A percentile compares a stretch with the other conserved stretches of the same genome.
Evolutionary conservation across 1,140 invertebrate genomes (phyloP).

Genomic region (Psix sp.): DNA sequence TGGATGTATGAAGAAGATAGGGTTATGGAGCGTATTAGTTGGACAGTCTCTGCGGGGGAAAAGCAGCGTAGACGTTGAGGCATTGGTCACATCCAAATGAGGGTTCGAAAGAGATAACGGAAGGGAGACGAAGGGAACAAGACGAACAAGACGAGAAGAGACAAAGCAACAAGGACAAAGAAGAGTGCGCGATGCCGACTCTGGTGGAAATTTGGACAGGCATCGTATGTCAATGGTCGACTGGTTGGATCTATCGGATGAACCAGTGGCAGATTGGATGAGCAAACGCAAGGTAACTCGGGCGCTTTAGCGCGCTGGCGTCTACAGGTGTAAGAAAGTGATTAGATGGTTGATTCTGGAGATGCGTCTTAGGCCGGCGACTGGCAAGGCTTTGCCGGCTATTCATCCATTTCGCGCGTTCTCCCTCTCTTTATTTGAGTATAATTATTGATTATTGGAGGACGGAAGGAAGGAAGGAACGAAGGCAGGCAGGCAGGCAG

Average conservation of each 20-base stretch:
- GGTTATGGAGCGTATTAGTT: conserved; percentile 57
- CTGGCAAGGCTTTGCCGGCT: conserved; percentile 68
- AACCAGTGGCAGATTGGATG: too few relatives aligned
- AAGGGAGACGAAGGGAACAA: conserved; percentile 29
- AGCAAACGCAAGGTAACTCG: too few relatives aligned
- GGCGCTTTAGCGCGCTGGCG: too few relatives aligned
- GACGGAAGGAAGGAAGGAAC: too few relatives aligned
- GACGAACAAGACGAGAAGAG: too few relatives aligned
- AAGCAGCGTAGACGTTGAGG: conserved; percentile 44
- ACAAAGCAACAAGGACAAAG: too few relatives aligned
- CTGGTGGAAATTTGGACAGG: too few relatives aligned
- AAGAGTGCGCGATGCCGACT: too few relatives aligned
- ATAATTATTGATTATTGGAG: conserved; percentile 78
- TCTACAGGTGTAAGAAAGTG: conserved; percentile 47
- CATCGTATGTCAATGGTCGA: too few relatives aligned
- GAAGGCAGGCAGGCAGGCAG: conserved; percentile 74
- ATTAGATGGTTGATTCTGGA: conserved; percentile 61
- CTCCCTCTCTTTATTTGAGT: conserved; percentile 76
- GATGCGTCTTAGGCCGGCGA: too few relatives aligned
- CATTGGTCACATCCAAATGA: conserved; percentile 65
- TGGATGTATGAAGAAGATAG: conserved; percentile 58
- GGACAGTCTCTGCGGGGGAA: conserved; percentile 41
- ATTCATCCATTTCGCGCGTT: conserved; percentile 72
- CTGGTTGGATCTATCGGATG: too few relatives aligned
- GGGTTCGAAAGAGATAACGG: conserved; percentile 53